A percentile compares a stretch with the other conserved stretches of the same genome.
phyloP scores from a whole-genome alignment of 2,113 vertebrate species.

The Microtus richardsoni region DNA sequence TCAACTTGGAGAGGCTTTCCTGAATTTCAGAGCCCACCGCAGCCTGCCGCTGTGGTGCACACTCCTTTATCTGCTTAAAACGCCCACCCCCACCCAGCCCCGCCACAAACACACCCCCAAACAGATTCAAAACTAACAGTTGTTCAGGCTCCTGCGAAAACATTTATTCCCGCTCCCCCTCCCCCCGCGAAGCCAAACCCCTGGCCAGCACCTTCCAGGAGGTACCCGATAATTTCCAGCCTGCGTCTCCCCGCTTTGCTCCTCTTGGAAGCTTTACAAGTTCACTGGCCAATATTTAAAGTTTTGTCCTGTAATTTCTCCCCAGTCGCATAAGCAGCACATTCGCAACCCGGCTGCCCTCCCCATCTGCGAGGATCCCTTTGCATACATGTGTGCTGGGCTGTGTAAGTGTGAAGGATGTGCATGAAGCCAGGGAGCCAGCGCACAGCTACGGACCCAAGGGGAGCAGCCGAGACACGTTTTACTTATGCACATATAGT shows the following conservation, averaged over 20 bases:
- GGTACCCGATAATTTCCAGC: constrained; percentile 37
- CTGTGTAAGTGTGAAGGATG: constrained; percentile 55
- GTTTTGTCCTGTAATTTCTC: constrained; percentile 76
- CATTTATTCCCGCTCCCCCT: background rate
- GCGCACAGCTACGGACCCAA: constrained; percentile 31
- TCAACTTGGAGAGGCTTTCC: constrained; percentile 65
- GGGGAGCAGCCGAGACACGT: constrained; percentile 53
- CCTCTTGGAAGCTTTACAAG: constrained; percentile 64
- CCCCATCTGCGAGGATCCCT: constrained; percentile 9
- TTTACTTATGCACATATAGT: constrained; percentile 68
- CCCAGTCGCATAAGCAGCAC: constrained; percentile 51
- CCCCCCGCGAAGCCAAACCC: background rate
- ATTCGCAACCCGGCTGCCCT: constrained; percentile 28
- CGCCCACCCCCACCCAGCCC: background rate
- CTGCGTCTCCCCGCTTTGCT: constrained; percentile 18
- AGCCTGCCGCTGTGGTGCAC: background rate
- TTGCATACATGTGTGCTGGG: constrained; percentile 8
- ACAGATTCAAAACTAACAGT: constrained; percentile 57
- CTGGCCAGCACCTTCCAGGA: constrained; percentile 24
- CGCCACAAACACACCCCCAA: constrained; percentile 51
- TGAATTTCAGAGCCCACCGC: constrained; percentile 38
- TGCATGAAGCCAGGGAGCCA: constrained; percentile 52
- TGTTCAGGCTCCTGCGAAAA: constrained; percentile 38
- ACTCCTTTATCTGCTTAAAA: background rate
- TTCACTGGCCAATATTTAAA: constrained; percentile 76